phyloP scores from a whole-genome alignment of 2,888 invertebrate species.

The Pilophorus perplexus region DNA sequence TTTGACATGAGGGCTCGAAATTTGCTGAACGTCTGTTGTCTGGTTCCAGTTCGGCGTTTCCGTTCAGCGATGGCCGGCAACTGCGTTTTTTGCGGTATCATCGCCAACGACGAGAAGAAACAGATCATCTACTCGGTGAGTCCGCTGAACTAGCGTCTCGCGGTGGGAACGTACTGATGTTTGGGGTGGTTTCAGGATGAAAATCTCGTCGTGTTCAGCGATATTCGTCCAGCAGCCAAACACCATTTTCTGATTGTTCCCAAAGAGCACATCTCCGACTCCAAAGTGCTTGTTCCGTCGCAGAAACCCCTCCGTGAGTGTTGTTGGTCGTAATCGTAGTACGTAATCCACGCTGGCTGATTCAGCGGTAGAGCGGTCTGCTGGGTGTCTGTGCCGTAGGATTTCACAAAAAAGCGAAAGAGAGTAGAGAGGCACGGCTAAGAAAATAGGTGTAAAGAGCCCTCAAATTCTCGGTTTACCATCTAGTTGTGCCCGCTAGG shows the following conservation, averaged over 20 bases:
- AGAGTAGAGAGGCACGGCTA: too few species aligned
- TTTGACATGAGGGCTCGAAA: too few species aligned
- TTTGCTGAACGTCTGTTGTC: too few species aligned
- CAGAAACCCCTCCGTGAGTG: constrained; percentile 66
- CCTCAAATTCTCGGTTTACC: too few species aligned
- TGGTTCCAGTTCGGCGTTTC: too few species aligned
- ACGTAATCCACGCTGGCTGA: too few species aligned
- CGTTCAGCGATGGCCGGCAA: constrained; percentile 30
- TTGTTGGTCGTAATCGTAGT: not conserved
- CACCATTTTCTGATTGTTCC: constrained; percentile 78
- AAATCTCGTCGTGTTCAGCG: constrained; percentile 73
- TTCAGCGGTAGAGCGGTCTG: too few species aligned
- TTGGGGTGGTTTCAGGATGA: constrained; percentile 58
- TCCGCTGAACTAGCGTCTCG: too few species aligned
- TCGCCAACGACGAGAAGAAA: constrained; percentile 60
- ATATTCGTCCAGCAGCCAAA: constrained; percentile 76
- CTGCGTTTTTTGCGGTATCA: constrained; percentile 76
- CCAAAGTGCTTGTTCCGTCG: constrained; percentile 61
- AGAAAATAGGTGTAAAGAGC: too few species aligned
- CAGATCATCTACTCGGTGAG: constrained; percentile 63
- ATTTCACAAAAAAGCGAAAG: too few species aligned
- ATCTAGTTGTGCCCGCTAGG: too few species aligned
- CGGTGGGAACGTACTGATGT: not conserved
- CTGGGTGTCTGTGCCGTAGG: too few species aligned
- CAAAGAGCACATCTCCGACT: constrained; percentile 72